Base-by-base conservation (phyloP, 1,140 invertebrate genomes). In the Pseudomyrmex dendroicus region DNA sequence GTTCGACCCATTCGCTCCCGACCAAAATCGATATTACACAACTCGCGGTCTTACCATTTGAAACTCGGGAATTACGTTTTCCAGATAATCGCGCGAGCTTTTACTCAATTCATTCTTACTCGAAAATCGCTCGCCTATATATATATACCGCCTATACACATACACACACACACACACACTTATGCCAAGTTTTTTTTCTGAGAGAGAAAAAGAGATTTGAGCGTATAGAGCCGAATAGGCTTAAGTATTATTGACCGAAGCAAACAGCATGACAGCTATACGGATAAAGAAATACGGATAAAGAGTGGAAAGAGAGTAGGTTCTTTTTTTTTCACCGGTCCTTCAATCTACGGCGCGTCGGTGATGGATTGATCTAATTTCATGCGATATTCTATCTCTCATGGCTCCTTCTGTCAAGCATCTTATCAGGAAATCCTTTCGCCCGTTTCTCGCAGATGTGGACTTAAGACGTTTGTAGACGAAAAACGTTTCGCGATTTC, bases 331-430 rank as follows among this genome's bases (percentile, higher is more conserved):
- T 25, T 66, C n/a, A 5, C 17, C 12, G 20, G n/a, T 2, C 13
- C 46, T 62, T 52, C 48, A 50, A 56, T 61, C 77, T 44, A 44
- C 15, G 22, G 48, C 50, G 68, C 50, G 59, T 57, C 70, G 44
- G 35, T 82, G 78, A 74, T 82, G 50, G 61, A 73, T 82, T 70
- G 70, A 82, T 73, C 59, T 82, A 73, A 82, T 82, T 64, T 73
- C 61, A 74, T 52, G 70, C 57, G 78, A 82, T 74, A 63, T 82
- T 74, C 68, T 46, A 73, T 64, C 78, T 50, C 78, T 50, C 59
- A 25, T 17, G 25, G 35, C n/a, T 61, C 52, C 35, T 17, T 15
- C 44, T 50, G 46, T 25, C 20, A 9, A 50, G 22, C 59, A 20
- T 35, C 64, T 70, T 57, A 68, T 78, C 52, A 20, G 10, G 13